Base-by-base conservation (phyloP, 2,797 vertebrate genomes). In the Pyrocephalus nanus region DNA sequence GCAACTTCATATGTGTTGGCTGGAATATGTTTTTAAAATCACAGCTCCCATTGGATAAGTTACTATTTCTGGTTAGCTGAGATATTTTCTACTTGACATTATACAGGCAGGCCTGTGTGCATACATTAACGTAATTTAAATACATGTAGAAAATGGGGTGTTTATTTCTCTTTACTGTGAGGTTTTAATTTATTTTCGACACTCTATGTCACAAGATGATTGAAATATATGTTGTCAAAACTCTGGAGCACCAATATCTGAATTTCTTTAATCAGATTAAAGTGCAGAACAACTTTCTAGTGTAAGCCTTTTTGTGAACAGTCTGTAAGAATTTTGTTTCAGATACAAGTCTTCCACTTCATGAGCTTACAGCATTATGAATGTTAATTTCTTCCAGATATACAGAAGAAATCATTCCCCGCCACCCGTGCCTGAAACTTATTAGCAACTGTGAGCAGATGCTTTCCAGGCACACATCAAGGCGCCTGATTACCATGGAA, bases 401-500 rank as follows among this genome's bases (percentile, higher is more conserved):
- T 80, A 98, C 98, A 54, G 99, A 99, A 80, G 98, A 99, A 96
- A 98, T 98, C 97, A 93, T 99, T 85, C 99, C 99, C 51, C 97
- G 98, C 93, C 99, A 99, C 93, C 99, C 99, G 0, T 99, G 99
- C 97, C 98, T 99, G 94, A 98, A 93, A 92, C 98, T 99, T 93
- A 88, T 99, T 97, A 99, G 99, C 97, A 99, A 99, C 98, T 99
- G 99, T 60, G 99, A 99, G 96, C 99, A 99, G 98, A 98, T 97
- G 30, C 98, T 99, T 80, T 99, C 99, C 96, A 99, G 99, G 97
- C 99, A 99, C 97, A 99, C 99, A 8, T 98, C 99, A 60, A 98
- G 99, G 82, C 99, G 98, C 82, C 98, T 99, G 84, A 99, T 99
- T 98, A 99, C 99, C 76, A 99, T 99, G 99, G 99, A 99, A 97